Evolutionary conservation across 92 coral and sea anemone genomes (phyloP), one percentile per base, ranked within the genome.

Genomic region (Nematostella vectensis): DNA sequence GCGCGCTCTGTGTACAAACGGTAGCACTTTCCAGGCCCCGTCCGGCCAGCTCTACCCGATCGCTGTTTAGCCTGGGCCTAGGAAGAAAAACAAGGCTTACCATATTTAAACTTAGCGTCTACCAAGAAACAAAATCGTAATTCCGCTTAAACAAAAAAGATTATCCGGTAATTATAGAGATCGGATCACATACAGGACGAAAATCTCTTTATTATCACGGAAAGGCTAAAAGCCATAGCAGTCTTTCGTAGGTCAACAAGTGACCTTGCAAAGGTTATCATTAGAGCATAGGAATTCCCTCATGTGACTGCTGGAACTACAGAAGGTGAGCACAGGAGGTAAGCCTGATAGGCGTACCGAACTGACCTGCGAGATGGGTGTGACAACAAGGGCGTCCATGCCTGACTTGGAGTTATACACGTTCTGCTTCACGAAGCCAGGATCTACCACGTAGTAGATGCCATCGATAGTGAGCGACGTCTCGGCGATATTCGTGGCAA

Each of bases 1-100:
- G 98, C 98, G 55, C 98, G 71, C 70, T 91, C 98, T 1, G 98
- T 91, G 77, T 91, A 91, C 74, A 91, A 69, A 48, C 97, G 94
- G 77, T 89, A 89, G 63, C 97, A 89, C 67, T 89, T 89, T 29
- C 97, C 97, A 10, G 97, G 97, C 8, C 97, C 97, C 20, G 97
- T 89, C 17, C 97, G 78, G 25, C 97, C 97, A 11, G 97, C 97
- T 1, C 97, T 87, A 26, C 97, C 97, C 3, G 97, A 85, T 25
- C 97, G 67, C 43, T 89, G 97, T 61, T 89, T 89, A 16, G 88
- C 87, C 59, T 89, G 97, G 31, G 97, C 97, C 97, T 89, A 44
- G 3, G 55, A 23, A 11, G 29, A 57, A 50, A 15, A 20, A 33
- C 15, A 33, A 33, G 15, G n/a, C n/a, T n/a, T n/a, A n/a, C n/a